Base-by-base conservation (phyloP, 2,797 vertebrate genomes). In the Urosaurus nigricauda region DNA sequence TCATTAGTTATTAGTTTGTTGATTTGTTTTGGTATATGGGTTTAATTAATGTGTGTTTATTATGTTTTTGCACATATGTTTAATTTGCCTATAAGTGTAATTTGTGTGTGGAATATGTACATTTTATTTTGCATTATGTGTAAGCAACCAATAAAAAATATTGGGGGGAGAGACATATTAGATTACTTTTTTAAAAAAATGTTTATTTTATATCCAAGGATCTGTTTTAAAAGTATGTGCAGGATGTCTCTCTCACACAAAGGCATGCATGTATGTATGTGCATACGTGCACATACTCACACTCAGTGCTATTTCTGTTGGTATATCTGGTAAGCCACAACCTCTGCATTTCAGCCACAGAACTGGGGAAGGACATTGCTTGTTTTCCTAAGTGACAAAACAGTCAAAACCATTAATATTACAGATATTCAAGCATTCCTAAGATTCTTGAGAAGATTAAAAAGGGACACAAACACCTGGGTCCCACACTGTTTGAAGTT, bases 221-320 rank as follows among this genome's bases (percentile, higher is more conserved):
- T 68, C 63, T 75, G 80, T 82, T 91, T 93, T 58, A 93, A 91
- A 86, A 40, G 81, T 85, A 87, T 82, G 94, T 90, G 89, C 89
- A 91, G 94, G 78, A 86, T 83, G 0, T 0, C 63, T 68, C 63
- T 51, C 47, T 51, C 47, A 51, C 7, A 68, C 63, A 68, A 2
- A 68, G 63, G 63, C 63, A 68, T 7, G 29, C 29, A 68, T 24
- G 47, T 51, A 68, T 24, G 47, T 51, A 8, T 51, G 47, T 51
- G 24, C 63, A 29, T 21, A 65, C 5, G n/a, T 87, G 79, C 92
- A 87, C 79, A 1, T 0, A 68, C 60, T 21, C 60, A 63, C 9
- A 29, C 26, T 68, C 94, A 86, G 84, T 94, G 95, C 94, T 94
- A 94, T 94, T 96, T 97, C 96, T 94, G 93, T 87, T 96, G 92